Percentiles rank a stretch among this genome's conserved stretches.
Evolutionary conservation across 1,140 invertebrate genomes (phyloP).

Genomic region (Trachymyrmex cornetzi): DNA sequence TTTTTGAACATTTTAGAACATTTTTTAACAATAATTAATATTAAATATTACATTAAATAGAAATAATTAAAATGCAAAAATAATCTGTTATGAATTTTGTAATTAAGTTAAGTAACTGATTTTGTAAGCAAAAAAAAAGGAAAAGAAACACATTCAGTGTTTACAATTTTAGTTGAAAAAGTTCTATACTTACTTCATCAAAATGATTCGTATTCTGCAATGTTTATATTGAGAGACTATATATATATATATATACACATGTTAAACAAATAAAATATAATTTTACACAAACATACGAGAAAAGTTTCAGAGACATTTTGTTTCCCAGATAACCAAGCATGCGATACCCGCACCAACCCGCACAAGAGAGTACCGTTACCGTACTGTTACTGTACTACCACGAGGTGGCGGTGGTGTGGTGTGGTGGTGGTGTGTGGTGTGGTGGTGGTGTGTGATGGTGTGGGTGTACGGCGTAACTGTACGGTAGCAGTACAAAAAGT

Average conservation of each 20-base stretch:
- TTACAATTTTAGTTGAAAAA: not conserved
- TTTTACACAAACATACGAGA: not conserved
- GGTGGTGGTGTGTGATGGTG: too few relatives aligned
- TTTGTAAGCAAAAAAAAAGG: not conserved
- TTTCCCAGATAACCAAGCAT: too few relatives aligned
- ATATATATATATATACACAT: not conserved
- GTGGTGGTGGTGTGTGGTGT: too few relatives aligned
- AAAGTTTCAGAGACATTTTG: not conserved
- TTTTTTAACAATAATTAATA: too few relatives aligned
- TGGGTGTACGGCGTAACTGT: too few relatives aligned
- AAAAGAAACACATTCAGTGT: not conserved
- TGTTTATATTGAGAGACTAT: not conserved
- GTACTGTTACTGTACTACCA: too few relatives aligned
- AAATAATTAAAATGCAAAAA: not conserved
- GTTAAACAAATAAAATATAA: constrained; percentile 14
- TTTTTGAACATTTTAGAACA: not conserved
- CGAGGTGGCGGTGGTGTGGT: too few relatives aligned
- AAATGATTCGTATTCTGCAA: not conserved
- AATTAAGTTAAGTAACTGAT: not conserved
- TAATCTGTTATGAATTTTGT: not conserved
- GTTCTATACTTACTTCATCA: not conserved
- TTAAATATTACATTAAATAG: not conserved
- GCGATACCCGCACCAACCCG: too few relatives aligned
- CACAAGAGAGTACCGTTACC: too few relatives aligned
- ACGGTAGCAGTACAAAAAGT: too few relatives aligned